A percentile compares a stretch with the other conserved stretches of the same genome.
Conservation (phyloP, 1,140 invertebrate genomes). For the Bathynomus jamesi region DNA sequence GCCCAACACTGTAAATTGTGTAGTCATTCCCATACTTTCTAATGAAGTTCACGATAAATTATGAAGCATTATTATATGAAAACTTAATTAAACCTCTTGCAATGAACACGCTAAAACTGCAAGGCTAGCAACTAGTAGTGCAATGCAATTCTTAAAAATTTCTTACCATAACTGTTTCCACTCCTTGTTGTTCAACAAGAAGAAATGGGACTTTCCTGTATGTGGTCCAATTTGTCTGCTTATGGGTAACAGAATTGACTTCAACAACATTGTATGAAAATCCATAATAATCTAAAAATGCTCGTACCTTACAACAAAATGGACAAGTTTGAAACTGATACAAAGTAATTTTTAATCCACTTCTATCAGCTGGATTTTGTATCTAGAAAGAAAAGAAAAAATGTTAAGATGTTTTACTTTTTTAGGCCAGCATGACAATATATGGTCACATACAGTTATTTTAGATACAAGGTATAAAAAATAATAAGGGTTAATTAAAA, state of each 20-base stretch:
- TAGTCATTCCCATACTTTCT: too few species aligned
- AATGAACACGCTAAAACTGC: too few species aligned
- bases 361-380: slow-evolving; percentile 56
- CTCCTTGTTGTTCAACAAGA: slow-evolving; percentile 56
- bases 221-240: slow-evolving; percentile 84
- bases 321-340: slow-evolving; percentile 97
- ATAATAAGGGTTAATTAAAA: neutral
- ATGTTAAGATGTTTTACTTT: neutral
- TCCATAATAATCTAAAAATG: slow-evolving; percentile 87
- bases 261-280: slow-evolving; percentile 93
- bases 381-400: slow-evolving; percentile 47
- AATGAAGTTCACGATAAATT: too few species aligned
- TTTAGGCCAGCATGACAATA: too few species aligned
- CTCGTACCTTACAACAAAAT: slow-evolving; percentile 96
- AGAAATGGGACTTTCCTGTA: slow-evolving; percentile 96
- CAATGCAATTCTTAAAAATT: too few species aligned
- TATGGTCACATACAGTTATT: too few species aligned
- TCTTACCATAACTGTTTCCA: slow-evolving; percentile 25
- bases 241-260: slow-evolving; percentile 85
- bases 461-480: neutral
- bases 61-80: too few species aligned
- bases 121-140: too few species aligned
- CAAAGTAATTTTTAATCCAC: slow-evolving; percentile 71
- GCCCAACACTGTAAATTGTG: too few species aligned
- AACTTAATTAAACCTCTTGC: too few species aligned